Percentiles rank a stretch among this genome's conserved stretches.
Conservation (phyloP, 2,797 vertebrate genomes). For the Pygocentrus nattereri region DNA sequence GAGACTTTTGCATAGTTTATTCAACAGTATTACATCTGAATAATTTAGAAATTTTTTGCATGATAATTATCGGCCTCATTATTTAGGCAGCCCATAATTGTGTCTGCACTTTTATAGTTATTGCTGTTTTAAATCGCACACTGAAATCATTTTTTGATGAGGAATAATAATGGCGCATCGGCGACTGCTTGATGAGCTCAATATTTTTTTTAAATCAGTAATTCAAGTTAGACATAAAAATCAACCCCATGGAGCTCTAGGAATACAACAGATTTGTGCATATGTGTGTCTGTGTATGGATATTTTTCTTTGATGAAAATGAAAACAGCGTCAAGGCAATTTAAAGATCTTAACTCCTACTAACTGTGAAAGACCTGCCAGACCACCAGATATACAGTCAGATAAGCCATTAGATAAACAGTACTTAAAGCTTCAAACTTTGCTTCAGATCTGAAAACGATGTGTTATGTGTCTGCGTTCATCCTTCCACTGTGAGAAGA, state of each 20-base stretch:
- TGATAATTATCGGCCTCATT: constrained; percentile 69
- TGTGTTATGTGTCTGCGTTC: too few species aligned
- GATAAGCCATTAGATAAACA: too few species aligned
- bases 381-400: too few species aligned
- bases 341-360: too few species aligned
- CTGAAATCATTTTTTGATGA: constrained; percentile 62
- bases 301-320: background rate
- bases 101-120: constrained; percentile 64
- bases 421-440: too few species aligned
- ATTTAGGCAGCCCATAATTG: constrained; percentile 69
- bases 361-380: too few species aligned
- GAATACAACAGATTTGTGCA: constrained; percentile 1
- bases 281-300: background rate
- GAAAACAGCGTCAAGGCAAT: too few species aligned
- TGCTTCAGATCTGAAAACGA: too few species aligned
- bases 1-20: constrained; percentile 69
- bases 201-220: constrained; percentile 20
- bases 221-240: constrained; percentile 16
- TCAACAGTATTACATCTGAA: constrained; percentile 67
- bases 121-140: constrained; percentile 63
- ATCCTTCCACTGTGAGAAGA: too few species aligned
- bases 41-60: constrained; percentile 71
- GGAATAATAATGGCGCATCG: constrained; percentile 41
- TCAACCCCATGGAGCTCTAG: constrained; percentile 8
- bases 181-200: constrained; percentile 39